Percentiles rank a stretch among this genome's conserved stretches.
These are phyloP conservation scores for Arrhopalites spinosus DNA, from an alignment of 2,888 invertebrate genomes.

Conservation along the genomic window DNA sequence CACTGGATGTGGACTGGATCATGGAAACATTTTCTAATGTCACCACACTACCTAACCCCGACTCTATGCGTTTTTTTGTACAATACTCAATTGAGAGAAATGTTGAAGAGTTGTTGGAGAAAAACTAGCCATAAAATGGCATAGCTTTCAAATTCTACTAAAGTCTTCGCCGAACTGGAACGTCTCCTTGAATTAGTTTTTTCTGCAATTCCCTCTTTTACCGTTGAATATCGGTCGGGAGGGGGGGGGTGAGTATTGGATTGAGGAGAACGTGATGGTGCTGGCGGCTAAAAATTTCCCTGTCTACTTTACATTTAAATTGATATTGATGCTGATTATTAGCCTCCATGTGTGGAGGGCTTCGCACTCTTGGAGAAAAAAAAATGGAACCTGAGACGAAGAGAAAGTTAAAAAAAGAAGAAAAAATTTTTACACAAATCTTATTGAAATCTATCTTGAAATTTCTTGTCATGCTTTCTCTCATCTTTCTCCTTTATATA, in stretches of 20 bases:
- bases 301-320: constrained; percentile 4
- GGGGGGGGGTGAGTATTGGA: background rate
- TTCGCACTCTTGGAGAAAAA: background rate
- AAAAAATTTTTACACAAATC: background rate
- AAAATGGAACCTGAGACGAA: background rate
- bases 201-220: background rate
- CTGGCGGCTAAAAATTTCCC: background rate
- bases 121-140: background rate
- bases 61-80: too few species aligned
- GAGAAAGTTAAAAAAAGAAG: background rate
- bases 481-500: background rate
- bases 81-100: too few species aligned
- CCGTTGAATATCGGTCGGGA: background rate
- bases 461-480: background rate
- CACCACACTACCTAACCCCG: too few species aligned
- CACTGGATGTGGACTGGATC: too few species aligned
- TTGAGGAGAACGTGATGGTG: background rate
- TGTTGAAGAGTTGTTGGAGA: too few species aligned
- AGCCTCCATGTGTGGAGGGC: background rate
- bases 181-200: background rate
- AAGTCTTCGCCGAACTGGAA: background rate
- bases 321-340: constrained; percentile 12
- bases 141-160: background rate
- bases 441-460: constrained; percentile 5
- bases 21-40: too few species aligned